These are phyloP conservation scores for Quadroppia sp. DNA, from an alignment of 2,888 invertebrate species.

Conservation along the genomic window DNA sequence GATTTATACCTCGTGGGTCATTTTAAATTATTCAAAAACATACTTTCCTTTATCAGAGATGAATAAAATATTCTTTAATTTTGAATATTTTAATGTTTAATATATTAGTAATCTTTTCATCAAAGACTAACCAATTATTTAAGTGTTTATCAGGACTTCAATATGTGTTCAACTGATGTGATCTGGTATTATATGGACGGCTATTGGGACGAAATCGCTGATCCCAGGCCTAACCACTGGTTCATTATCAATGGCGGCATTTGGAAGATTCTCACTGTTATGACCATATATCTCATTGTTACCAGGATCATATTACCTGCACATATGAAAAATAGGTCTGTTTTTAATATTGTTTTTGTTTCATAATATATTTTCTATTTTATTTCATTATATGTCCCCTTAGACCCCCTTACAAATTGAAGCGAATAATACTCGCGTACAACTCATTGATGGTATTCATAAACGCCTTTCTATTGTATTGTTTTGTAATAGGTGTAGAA, in stretches of 20 bases:
- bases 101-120: too few species aligned
- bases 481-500: not conserved
- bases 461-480: slow-evolving; percentile 31
- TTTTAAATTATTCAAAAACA: too few species aligned
- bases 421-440: slow-evolving; percentile 32
- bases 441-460: slow-evolving; percentile 20
- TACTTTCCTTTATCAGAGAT: too few species aligned
- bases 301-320: not conserved
- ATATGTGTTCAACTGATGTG: too few species aligned
- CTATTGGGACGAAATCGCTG: slow-evolving; percentile 39
- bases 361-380: not conserved
- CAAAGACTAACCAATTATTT: too few species aligned
- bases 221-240: slow-evolving; percentile 29
- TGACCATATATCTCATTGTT: slow-evolving; percentile 18
- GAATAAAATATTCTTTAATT: too few species aligned
- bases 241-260: slow-evolving; percentile 24
- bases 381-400: not conserved
- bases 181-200: slow-evolving; percentile 28
- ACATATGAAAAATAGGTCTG: slow-evolving; percentile 31
- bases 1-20: too few species aligned
- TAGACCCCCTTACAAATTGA: slow-evolving; percentile 30
- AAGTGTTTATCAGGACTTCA: too few species aligned
- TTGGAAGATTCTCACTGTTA: slow-evolving; percentile 22
- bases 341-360: too few species aligned
- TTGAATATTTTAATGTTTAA: too few species aligned